These are phyloP conservation scores for Dryocosmus kuriphilus DNA, from an alignment of 2,888 invertebrate species.

Conservation along the genomic window DNA sequence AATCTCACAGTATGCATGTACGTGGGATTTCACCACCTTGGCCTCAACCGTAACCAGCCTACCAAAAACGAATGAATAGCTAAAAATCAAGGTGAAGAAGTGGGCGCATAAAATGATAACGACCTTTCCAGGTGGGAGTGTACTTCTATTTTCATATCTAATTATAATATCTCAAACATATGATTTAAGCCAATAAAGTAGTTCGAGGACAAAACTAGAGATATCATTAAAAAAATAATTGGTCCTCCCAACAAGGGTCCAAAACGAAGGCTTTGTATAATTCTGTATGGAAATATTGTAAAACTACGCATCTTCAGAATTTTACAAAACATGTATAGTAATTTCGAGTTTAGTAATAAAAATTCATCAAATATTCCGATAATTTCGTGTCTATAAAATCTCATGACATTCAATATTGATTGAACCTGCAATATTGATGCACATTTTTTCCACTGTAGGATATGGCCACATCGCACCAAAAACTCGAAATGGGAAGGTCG, in stretches of 20 bases:
- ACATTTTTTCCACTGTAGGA: constrained; percentile 79
- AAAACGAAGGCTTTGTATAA: no score
- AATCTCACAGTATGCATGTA: constrained; percentile 26
- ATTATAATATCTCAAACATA: constrained; percentile 17
- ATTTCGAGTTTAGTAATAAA: no score
- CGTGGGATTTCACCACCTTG: constrained; percentile 37
- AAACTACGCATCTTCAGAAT: no score
- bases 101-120: constrained; percentile 22
- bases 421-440: no score
- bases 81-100: constrained; percentile 35
- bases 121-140: neutral
- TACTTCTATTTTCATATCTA: neutral
- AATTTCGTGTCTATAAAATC: no score
- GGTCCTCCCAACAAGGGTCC: neutral
- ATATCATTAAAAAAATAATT: neutral
- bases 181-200: neutral
- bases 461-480: constrained; percentile 97
- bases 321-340: no score
- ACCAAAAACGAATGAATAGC: constrained; percentile 31
- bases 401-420: no score
- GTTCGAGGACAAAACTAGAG: neutral
- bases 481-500: constrained; percentile 95
- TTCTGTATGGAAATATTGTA: no score
- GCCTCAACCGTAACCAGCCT: constrained; percentile 18
- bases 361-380: no score